Base-by-base conservation (phyloP, 1,140 invertebrate species). In the Drosophila repleta region DNA sequence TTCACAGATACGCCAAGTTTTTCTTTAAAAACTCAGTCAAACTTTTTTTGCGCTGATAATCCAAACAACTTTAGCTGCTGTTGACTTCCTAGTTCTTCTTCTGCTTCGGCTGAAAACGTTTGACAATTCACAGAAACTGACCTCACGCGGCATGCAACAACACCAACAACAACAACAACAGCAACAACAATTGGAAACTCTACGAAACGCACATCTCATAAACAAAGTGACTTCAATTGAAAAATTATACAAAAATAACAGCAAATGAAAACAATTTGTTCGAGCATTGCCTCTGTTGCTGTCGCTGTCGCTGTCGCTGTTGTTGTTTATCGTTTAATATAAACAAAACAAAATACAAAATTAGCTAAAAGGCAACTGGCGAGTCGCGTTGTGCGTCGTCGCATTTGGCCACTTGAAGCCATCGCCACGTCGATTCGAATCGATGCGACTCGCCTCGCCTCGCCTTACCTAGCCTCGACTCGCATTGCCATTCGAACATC, bases 141-240 rank as follows among this genome's bases (percentile, higher is more conserved):
- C 74, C 74, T 74, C 64, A 76, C 74, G 74, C 74, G 56, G 49
- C 64, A 72, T 17, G 49, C 49, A 35, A 13, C 39, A 41, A 39
- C 51, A 41, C 8, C 48, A 39, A 53, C 17, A 37, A 10, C 35
- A 43, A 43, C 37, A 41, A 39, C 51, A 41, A 11, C 48, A 37
- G 43, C 15, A 35, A 3, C 32, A 43, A n/a, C 29, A 55, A 21
- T 13, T 15, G 26, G 15, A 21, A 24, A 52, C 21, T 60, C 21
- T 60, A 29, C 17, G 41, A 21, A 60, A 46, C 52, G 37, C 72
- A 56, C 74, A 74, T 68, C 57, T 57, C 56, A 70, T 77, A 77
- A 77, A 77, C 74, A 77, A 77, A 74, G 53, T 77, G 74, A 77
- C 53, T 77, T 70, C 75, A 71, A 77, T 77, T 77, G 75, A 75